These are phyloP conservation scores for Merodon equestris DNA, from an alignment of 2,888 invertebrate genomes.

Conservation along the genomic window DNA sequence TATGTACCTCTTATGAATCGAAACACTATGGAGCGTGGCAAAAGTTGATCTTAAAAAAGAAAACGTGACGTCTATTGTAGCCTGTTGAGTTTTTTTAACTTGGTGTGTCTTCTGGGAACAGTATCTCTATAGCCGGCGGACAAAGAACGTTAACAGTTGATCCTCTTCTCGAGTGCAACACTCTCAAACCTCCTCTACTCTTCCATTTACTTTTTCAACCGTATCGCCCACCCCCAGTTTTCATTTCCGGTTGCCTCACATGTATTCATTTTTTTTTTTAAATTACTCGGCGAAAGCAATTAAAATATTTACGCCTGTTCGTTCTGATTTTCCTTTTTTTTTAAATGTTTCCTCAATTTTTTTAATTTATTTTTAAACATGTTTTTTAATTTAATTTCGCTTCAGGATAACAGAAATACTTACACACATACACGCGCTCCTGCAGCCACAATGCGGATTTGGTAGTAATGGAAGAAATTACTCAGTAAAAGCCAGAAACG, in stretches of 20 bases:
- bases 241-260: background rate
- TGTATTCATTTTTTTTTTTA: background rate
- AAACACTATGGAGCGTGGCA: background rate
- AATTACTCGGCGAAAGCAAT: slow-evolving; percentile 35
- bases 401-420: slow-evolving; percentile 50
- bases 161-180: slow-evolving; percentile 2
- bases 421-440: slow-evolving; percentile 5
- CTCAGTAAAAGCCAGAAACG: slow-evolving; percentile 17
- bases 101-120: background rate
- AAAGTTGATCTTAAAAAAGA: too few species aligned
- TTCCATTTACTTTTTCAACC: too few species aligned
- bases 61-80: too few species aligned
- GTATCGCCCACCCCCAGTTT: background rate
- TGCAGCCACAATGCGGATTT: slow-evolving; percentile 1
- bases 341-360: slow-evolving; percentile 18
- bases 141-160: too few species aligned
- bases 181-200: background rate
- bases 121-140: background rate
- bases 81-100: slow-evolving; percentile 11
- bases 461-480: slow-evolving; percentile 45
- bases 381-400: slow-evolving; percentile 55
- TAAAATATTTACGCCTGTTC: slow-evolving; percentile 28
- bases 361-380: too few species aligned
- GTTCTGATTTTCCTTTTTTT: too few species aligned
- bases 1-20: too few species aligned